Evolutionary conservation across 2,888 invertebrate genomes (phyloP).

Genomic region (Salticus scenicus): DNA sequence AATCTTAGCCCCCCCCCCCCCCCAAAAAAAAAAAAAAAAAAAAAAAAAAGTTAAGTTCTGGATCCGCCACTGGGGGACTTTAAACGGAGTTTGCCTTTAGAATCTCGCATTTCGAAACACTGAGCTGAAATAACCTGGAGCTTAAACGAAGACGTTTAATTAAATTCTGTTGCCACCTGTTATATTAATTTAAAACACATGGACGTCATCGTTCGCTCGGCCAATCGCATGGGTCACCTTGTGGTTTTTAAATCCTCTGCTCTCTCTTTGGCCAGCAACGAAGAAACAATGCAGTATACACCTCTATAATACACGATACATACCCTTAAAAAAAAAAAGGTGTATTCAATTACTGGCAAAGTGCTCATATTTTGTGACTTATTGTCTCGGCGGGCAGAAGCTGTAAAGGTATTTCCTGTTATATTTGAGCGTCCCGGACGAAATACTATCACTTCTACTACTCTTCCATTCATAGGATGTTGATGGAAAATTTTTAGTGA

Average conservation of each 20-base stretch:
- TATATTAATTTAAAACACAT: too few relatives aligned
- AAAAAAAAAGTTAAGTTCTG: too few relatives aligned
- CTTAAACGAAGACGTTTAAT: too few relatives aligned
- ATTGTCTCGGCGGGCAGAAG: conserved; percentile 47
- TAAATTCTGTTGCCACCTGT: too few relatives aligned
- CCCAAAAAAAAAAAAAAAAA: too few relatives aligned
- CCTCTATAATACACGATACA: not conserved
- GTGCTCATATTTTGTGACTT: conserved; percentile 34
- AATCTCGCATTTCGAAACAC: too few relatives aligned
- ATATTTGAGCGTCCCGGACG: conserved; percentile 47
- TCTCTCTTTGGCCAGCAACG: not conserved
- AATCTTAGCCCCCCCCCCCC: too few relatives aligned
- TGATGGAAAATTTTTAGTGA: not conserved
- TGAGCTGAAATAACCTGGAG: too few relatives aligned
- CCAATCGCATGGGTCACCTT: too few relatives aligned
- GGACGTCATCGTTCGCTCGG: too few relatives aligned
- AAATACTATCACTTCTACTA: conserved; percentile 6
- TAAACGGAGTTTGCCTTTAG: too few relatives aligned
- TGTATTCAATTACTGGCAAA: not conserved
- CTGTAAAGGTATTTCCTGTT: conserved; percentile 59
- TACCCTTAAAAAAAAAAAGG: not conserved
- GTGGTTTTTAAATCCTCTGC: not conserved
- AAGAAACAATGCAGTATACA: not conserved
- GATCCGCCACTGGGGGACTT: too few relatives aligned
- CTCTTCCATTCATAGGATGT: not conserved